These are phyloP conservation scores for Neodon shergylaensis DNA, from an alignment of 2,113 vertebrate genomes.

Conservation along the genomic window DNA sequence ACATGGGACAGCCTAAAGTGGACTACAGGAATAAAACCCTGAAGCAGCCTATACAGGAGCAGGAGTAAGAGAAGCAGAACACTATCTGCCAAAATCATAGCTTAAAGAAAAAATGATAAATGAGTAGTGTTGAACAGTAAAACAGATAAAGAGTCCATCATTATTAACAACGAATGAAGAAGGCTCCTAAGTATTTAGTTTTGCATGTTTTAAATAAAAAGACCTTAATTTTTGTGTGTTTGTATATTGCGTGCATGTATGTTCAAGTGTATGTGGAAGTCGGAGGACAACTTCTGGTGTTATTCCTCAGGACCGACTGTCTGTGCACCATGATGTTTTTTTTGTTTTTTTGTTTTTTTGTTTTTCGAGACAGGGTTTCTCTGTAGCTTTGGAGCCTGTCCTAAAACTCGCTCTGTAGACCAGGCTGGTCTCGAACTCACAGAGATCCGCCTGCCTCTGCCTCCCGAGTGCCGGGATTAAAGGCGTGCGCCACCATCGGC, in stretches of 20 bases:
- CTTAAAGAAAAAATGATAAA: conserved; percentile 37
- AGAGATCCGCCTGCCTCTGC: no score
- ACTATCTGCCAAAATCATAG: background rate
- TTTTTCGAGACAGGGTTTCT: no score
- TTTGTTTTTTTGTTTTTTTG: no score
- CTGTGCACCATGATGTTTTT: background rate
- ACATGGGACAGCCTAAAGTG: background rate
- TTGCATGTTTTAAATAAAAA: conserved; percentile 20
- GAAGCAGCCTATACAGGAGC: background rate
- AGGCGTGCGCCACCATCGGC: no score
- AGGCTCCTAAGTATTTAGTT: conserved; percentile 1
- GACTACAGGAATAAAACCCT: background rate
- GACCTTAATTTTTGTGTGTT: background rate
- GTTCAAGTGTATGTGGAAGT: background rate
- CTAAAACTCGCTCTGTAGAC: no score
- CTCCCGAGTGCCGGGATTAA: no score
- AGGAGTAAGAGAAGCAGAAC: background rate
- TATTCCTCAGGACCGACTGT: background rate
- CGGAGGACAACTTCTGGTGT: background rate
- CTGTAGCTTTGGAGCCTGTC: no score
- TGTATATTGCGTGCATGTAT: background rate
- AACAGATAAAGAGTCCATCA: background rate
- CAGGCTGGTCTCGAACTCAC: no score
- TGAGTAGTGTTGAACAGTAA: background rate
- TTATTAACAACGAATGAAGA: background rate